A percentile compares a stretch with the other conserved stretches of the same genome.
phyloP scores from a whole-genome alignment of 2,888 invertebrate species.

The Rotaria magnacalcarata region DNA sequence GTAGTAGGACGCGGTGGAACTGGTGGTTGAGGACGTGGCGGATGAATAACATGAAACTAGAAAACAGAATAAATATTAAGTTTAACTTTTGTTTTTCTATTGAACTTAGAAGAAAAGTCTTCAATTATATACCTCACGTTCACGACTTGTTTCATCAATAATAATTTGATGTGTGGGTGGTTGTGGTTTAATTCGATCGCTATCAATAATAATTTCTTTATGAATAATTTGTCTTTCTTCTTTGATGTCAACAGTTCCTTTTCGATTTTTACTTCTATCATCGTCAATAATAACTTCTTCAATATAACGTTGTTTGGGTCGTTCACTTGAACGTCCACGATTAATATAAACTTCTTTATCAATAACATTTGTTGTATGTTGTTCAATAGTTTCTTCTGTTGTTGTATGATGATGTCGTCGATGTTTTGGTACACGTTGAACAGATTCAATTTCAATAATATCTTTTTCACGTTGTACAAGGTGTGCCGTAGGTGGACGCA shows the following conservation, averaged over 20 bases:
- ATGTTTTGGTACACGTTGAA: not conserved
- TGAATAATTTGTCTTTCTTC: not conserved
- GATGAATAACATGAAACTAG: no score
- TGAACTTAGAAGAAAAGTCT: no score
- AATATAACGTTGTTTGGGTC: not conserved
- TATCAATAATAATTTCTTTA: not conserved
- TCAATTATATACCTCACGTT: not conserved
- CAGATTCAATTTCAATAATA: not conserved
- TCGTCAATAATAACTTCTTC: conserved; percentile 15
- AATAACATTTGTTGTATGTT: not conserved
- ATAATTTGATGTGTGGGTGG: not conserved
- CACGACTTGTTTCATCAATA: not conserved
- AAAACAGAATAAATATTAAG: no score
- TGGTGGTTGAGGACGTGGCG: no score
- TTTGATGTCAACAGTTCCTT: not conserved
- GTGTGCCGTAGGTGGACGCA: no score
- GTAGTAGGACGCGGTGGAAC: not conserved
- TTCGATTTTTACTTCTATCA: not conserved
- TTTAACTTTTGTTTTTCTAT: no score
- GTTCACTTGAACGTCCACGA: not conserved
- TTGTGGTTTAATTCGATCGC: not conserved
- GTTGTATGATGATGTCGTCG: conserved; percentile 15
- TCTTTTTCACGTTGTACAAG: not conserved
- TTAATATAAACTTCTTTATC: not conserved
- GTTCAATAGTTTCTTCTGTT: conserved; percentile 21